phyloP scores from a whole-genome alignment of 2,113 vertebrate species.

The Nyctereutes procyonoides region DNA sequence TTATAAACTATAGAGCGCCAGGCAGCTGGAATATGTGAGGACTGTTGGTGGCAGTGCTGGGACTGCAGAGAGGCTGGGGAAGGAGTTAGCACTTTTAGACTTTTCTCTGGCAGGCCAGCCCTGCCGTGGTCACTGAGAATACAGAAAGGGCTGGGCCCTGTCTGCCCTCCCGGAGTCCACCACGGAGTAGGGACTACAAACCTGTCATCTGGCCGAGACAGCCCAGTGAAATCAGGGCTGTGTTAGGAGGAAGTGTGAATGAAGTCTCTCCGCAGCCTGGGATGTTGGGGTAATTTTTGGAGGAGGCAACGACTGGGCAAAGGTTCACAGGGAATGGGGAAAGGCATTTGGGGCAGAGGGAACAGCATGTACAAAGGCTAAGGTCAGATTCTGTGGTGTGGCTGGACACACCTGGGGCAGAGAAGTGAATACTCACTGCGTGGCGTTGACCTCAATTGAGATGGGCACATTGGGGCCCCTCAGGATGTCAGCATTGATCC shows the following conservation, averaged over 20 bases:
- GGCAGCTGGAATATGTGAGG: neutral
- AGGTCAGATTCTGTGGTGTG: neutral
- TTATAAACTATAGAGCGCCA: neutral
- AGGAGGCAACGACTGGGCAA: neutral
- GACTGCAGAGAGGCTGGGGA: neutral
- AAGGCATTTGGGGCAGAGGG: neutral
- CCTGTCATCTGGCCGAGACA: neutral
- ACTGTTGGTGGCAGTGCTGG: neutral
- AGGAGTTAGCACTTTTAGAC: neutral
- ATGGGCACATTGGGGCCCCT: slow-evolving; percentile 88
- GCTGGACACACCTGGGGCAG: neutral
- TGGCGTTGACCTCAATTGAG: slow-evolving; percentile 85
- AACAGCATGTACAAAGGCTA: neutral
- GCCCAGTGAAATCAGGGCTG: neutral
- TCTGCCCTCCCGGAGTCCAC: neutral
- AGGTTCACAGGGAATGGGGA: neutral
- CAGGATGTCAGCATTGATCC: slow-evolving; percentile 89
- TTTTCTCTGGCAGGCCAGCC: neutral
- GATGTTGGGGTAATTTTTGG: neutral
- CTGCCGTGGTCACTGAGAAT: neutral
- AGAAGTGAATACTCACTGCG: slow-evolving; percentile 73
- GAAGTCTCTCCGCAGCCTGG: neutral
- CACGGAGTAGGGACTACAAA: neutral
- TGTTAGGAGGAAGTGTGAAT: neutral
- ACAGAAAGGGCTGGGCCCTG: neutral